Evolutionary conservation across 2,113 vertebrate species (phyloP), one percentile per base, ranked within the genome.

Genomic region (Neolamprologus tretocephalus): DNA sequence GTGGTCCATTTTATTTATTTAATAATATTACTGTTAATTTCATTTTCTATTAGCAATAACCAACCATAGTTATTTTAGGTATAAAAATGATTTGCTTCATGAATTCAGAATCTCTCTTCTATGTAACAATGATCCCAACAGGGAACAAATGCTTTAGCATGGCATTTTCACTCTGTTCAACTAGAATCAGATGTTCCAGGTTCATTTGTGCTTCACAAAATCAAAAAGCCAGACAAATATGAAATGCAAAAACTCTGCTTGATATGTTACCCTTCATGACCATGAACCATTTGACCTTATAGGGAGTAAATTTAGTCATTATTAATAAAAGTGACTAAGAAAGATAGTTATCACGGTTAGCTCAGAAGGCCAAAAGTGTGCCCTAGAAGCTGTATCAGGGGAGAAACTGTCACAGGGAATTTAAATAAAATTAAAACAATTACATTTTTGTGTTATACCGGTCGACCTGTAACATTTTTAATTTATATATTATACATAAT

Each of bases 91-190:
- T n/a, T 66, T n/a, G 6, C 31, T 66, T 66, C 61, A 12, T 35
- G 17, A 66, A 66, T 37, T 3, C 31, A 63, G 31, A 63, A 63
- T 19, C 58, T 63, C 28, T 33, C 57, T 61, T 61, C 57, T 61
- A 10, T 61, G 28, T 61, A 61, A 61, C 9, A 66, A 0, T 66
- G 61, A 37, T 37, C 17, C 17, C 31, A 66, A 35, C 13, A 7
- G 2, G 31, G 17, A 8, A 40, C 35, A 40, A 40, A 71, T 40
- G n/a, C n/a, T 14, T 40, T 71, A 40, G 0, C 63, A 23, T 3
- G n/a, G n/a, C 11, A 45, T 42, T 42, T 71, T 42, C 0, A 23
- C 7, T 71, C 37, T 26, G 66, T 45, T 73, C 21, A 73, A 8
- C 61, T 13, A 4, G 13, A 73, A 45, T 23, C 21, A 42, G 8